Base-by-base conservation (phyloP, 2,113 vertebrate species). In the Festucalex cinctus region DNA sequence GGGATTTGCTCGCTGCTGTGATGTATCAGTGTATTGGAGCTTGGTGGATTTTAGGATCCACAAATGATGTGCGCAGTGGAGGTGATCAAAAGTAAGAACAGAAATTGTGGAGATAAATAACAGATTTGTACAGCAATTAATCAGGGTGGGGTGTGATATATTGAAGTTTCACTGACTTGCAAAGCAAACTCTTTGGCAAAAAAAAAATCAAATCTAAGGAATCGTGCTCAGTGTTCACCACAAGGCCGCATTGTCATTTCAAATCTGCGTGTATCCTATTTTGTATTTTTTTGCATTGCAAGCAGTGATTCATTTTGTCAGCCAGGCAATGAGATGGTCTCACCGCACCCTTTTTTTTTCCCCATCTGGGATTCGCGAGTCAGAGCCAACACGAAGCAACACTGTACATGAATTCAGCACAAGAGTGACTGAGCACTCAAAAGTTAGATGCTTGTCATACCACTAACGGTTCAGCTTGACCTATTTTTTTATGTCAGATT, bases 141-240 rank as follows among this genome's bases (percentile, higher is more conserved):
- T 82, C 62, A 46, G 83, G 82, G 84, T 71, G 26, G 51, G 19
- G 49, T 51, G 51, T 54, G 79, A 85, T 66, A 81, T 83, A 84
- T 74, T 35, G 13, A 20, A 82, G 80, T 87, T 74, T 69, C 84
- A 76, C 85, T 82, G 85, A 83, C 84, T 87, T 87, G 81, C 88
- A 77, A 86, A 86, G 79, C 83, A 88, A 62, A 81, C 85, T 90
- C 89, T 89, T 89, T 90, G 88, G 86, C 85, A 83, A 86, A 86
- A 83, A 86, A 86, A 80, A 81, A 88, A 79, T 73, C 68, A 77
- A 84, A 84, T 79, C 46, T 68, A 73, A 76, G 70, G 76, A 82
- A 76, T 86, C 71, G 79, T 86, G 77, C 82, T 84, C 59, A 71
- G 58, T 77, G 74, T 74, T 65, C 26, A 57, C 26, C 54, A 17